Evolutionary conservation across 30 jellyfish, hydroid and myxozoan species (phyloP), one percentile per base, ranked within the genome.

Genomic region (Turritopsis dohrnii): DNA sequence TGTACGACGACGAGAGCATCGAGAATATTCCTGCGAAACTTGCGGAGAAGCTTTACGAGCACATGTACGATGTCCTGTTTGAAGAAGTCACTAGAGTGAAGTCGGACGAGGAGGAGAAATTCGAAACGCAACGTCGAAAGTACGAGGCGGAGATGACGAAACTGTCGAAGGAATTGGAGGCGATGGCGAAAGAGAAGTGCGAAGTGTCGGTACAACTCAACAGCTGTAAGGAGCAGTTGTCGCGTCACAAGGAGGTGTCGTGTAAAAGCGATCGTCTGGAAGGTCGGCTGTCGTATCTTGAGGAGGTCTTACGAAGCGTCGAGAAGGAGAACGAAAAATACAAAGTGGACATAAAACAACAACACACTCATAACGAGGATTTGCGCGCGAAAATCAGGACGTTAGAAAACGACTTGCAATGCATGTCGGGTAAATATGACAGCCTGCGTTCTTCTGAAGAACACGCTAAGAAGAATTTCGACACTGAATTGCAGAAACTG

Each of bases 241-340:
- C 77, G 17, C 28, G 30, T 23, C 19, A n/a, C 28, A 69, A 69
- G 30, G 77, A 69, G 30, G 9, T 21, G 30, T 69, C 30, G 16
- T 23, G 8, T 27, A 74, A 74, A 74, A 26, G 53, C 27, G 83
- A 74, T 16, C 53, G 65, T 23, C 23, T 74, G 23, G 65, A 74
- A 74, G 41, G 41, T 30, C 83, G 83, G 18, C 72, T 74, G 27
- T 27, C 60, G 65, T 74, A 74, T 74, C 41, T 74, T 28, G 83
- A 74, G 65, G 65, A 29, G 16, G 28, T 74, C 19, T 29, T 74
- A 29, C 83, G 83, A 74, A 74, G 65, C 16, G 83, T 74, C 41
- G 83, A 74, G 83, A 74, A 74, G 21, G 83, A 74, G 9, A 74
- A 74, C 65, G 83, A 74, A 13, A 74, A 74, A 29, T 13, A n/a